A percentile compares a stretch with the other conserved stretches of the same genome.
These are phyloP conservation scores for Hippocampus guttulatus DNA, from an alignment of 2,113 vertebrate genomes.

Conservation along the genomic window DNA sequence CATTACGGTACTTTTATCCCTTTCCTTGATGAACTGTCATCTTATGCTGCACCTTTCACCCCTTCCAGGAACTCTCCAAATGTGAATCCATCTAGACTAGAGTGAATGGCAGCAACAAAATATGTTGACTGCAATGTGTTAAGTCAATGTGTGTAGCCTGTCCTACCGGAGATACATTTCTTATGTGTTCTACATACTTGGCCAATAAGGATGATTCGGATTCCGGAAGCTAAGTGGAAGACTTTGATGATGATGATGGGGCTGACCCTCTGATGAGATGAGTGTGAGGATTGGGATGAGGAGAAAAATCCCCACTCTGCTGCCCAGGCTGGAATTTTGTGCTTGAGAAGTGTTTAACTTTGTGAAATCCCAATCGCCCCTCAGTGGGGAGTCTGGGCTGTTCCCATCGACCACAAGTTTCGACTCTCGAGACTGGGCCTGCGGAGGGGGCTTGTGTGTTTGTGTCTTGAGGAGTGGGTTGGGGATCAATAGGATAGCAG, in stretches of 20 bases:
- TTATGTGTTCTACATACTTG: no score
- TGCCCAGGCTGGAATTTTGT: slow-evolving; percentile 75
- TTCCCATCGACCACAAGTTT: slow-evolving; percentile 57
- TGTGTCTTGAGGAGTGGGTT: slow-evolving; percentile 5
- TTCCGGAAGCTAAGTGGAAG: no score
- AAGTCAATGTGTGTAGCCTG: no score
- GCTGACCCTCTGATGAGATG: slow-evolving; percentile 70
- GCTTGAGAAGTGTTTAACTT: slow-evolving; percentile 76
- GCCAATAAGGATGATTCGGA: no score
- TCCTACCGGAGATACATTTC: no score
- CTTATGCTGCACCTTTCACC: no score
- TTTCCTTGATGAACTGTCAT: no score
- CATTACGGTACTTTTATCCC: no score
- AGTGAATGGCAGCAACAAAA: no score
- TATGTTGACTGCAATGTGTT: no score
- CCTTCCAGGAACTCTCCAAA: no score
- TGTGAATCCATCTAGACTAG: no score
- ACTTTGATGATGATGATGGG: slow-evolving; percentile 44
- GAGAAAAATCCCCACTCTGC: slow-evolving; percentile 72
- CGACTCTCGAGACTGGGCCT: slow-evolving; percentile 42
- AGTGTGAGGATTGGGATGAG: slow-evolving; percentile 52
- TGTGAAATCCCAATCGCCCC: slow-evolving; percentile 73
- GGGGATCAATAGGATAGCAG: slow-evolving; percentile 62
- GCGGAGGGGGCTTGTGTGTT: slow-evolving; percentile 27
- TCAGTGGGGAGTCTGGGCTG: slow-evolving; percentile 65